Base-by-base conservation (phyloP, 2,797 vertebrate genomes). In the Sorex maritimensis region DNA sequence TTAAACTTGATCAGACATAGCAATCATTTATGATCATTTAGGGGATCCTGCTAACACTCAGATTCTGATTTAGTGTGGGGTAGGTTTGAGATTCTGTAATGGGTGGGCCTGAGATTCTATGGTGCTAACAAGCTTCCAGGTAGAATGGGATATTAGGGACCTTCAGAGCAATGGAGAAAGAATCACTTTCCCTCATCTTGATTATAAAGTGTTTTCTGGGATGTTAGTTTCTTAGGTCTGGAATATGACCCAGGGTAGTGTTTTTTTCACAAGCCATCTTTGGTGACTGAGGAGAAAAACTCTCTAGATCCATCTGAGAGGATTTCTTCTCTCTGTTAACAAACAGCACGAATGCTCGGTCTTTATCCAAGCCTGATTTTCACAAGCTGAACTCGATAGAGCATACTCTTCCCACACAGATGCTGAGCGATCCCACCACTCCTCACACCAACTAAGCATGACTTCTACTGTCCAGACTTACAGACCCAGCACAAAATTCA, bases 161-260 rank as follows among this genome's bases (percentile, higher is more conserved):
- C 30, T 23, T 71, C 17, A 9, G 4, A 11, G 28, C 4, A 1
- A 1, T 49, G 44, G 26, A 28, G 15, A 65, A 49, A n/a, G 28
- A 28, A 11, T 49, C 44, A 28, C 2, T 10, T 24, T 38, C 79
- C 30, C 13, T 79, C n/a, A 86, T 12, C 28, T 24, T 85, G 38
- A 38, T 38, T 23, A 4, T 6, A 24, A 80, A 44, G 41, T 71
- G 55, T 7, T 12, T 61, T 81, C 58, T 3, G 68, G 86, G 15
- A 86, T n/a, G 61, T 67, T 74, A 77, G 65, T 38, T 49, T 71
- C 91, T 89, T n/a, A 71, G 49, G 23, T 58, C 58, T 82, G 23
- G 4, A 58, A 58, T 23, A 6, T 46, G 17, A 49, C 26, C 63
- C 0, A 0, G 69, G 15, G 19, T 38, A 79, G 2, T 61, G 46